Evolutionary conservation across 1,140 invertebrate genomes (phyloP), one percentile per base, ranked within the genome.

Genomic region (Marisa cornuarietis): DNA sequence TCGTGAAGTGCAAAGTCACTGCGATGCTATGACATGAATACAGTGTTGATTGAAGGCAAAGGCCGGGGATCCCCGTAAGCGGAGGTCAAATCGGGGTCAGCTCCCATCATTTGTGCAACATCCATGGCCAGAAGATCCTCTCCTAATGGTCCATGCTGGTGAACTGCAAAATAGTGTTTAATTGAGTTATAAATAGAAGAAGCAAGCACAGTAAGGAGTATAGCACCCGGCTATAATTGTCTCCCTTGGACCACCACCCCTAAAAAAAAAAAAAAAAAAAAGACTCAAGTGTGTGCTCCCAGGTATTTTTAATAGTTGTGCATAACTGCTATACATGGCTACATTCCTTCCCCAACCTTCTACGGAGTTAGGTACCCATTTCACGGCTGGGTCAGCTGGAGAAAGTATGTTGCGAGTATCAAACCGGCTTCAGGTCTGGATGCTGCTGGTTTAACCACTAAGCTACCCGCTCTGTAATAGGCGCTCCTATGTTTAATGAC

Each of bases 11-110:
- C 11, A 9, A 20, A 13, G 18, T 2, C 31, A 9, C 31, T 71
- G 69, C 31, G 16, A 10, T 22, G 26, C 31, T 76, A 76, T 13
- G 82, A 87, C 84, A 87, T 83, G 65, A 88, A 89, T 5, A 89
- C 87, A 1, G 87, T 87, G 79, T 87, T 88, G 61, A 88, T 88
- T 14, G 87, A 87, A 2, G 88, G 86, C 31, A 88, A 77, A 18
- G 87, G 84, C 26, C 87, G 86, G 0, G 85, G 84, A 68, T 90
- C 87, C 5, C 78, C 80, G 68, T 83, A 88, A 9, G 81, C 69
- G 26, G 83, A 79, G n/a, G 83, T 78, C 79, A 90, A 81, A 66
- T 90, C 88, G 71, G 87, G 85, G 13, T 88, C 87, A n/a, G 80
- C 79, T 22, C 81, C 81, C 51, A 88, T 76, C 84, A 89, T 87